These are phyloP conservation scores for Pasiphila rectangulata DNA, from an alignment of 2,888 invertebrate genomes.

Conservation along the genomic window DNA sequence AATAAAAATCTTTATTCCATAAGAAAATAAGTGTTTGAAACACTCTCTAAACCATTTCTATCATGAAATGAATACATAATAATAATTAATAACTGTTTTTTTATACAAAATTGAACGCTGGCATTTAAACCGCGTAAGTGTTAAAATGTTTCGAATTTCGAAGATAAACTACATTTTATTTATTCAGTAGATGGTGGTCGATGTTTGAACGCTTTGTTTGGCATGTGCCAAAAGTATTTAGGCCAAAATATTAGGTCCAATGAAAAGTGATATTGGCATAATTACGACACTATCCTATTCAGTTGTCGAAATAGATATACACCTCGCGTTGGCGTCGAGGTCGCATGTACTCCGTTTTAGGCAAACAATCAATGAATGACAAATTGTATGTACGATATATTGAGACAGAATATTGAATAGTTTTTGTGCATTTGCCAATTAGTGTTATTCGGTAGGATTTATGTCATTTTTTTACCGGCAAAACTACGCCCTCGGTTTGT, in stretches of 20 bases:
- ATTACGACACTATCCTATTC: slow-evolving; percentile 24
- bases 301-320: slow-evolving; percentile 37
- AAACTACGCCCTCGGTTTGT: slow-evolving; percentile 1
- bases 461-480: slow-evolving; percentile 10
- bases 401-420: slow-evolving; percentile 23
- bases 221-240: too few species aligned
- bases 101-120: too few species aligned
- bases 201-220: too few species aligned
- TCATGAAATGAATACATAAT: too few species aligned
- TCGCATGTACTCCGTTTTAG: slow-evolving; percentile 48
- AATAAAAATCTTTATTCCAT: too few species aligned
- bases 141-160: too few species aligned
- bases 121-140: too few species aligned
- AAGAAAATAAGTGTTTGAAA: too few species aligned
- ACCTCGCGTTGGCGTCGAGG: slow-evolving; percentile 60
- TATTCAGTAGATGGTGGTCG: too few species aligned
- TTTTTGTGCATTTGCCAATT: slow-evolving; percentile 21
- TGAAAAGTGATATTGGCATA: slow-evolving; percentile 13
- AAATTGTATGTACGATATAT: slow-evolving; percentile 45
- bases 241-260: not conserved
- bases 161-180: too few species aligned
- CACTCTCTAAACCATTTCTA: too few species aligned
- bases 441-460: slow-evolving; percentile 20
- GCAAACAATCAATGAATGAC: slow-evolving; percentile 67
- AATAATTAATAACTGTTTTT: not conserved